phyloP scores from a whole-genome alignment of 2,888 invertebrate genomes.

The Elaeidobius kamerunicus region DNA sequence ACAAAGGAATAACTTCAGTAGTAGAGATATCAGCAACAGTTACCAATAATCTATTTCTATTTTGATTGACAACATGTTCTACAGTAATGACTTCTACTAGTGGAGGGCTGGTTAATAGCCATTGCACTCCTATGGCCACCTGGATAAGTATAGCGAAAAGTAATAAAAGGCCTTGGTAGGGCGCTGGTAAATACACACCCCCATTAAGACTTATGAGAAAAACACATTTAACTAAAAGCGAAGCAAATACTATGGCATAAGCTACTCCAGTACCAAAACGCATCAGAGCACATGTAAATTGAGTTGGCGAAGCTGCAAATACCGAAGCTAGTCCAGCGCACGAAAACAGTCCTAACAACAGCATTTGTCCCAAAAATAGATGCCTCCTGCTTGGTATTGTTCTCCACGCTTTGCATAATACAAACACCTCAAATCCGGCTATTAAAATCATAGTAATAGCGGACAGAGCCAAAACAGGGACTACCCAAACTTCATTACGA shows the following conservation, averaged over 20 bases:
- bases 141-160: conserved; percentile 90
- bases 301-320: conserved; percentile 73
- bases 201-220: conserved; percentile 89
- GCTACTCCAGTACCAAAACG: conserved; percentile 80
- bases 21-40: conserved; percentile 44
- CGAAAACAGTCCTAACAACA: conserved; percentile 78
- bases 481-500: conserved; percentile 83
- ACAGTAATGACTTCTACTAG: conserved; percentile 53
- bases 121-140: conserved; percentile 79
- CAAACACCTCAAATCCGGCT: conserved; percentile 84
- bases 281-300: conserved; percentile 76
- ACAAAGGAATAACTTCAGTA: conserved; percentile 49
- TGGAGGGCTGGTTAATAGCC: conserved; percentile 80
- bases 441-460: conserved; percentile 82
- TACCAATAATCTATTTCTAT: conserved; percentile 46
- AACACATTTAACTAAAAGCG: conserved; percentile 90
- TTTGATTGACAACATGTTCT: conserved; percentile 42
- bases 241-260: conserved; percentile 84
- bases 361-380: conserved; percentile 81
- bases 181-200: conserved; percentile 87
- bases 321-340: conserved; percentile 78
- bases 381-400: conserved; percentile 82
- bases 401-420: conserved; percentile 80
- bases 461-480: conserved; percentile 82
- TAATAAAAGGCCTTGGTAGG: conserved; percentile 85